phyloP scores from a whole-genome alignment of 2,113 vertebrate species.

The Eurystomus gularis region DNA sequence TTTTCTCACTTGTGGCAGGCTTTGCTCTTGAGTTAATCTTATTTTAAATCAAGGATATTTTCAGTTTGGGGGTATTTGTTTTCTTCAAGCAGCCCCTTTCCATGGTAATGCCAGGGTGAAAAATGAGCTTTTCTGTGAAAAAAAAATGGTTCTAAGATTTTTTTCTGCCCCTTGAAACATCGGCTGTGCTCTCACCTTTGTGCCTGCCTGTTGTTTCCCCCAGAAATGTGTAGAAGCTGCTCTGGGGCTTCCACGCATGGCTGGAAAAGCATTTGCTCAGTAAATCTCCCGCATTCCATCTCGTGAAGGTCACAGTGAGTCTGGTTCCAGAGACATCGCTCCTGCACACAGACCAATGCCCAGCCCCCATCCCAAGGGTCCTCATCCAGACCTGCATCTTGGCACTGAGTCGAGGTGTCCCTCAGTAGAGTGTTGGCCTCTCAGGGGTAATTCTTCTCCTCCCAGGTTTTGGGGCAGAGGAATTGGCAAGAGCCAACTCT shows the following conservation, averaged over 20 bases:
- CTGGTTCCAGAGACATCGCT: background rate
- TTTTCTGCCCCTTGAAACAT: background rate
- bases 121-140: background rate
- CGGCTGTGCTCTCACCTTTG: background rate
- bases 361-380: background rate
- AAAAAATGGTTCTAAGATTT: background rate
- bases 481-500: accelerated
- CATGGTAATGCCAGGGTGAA: background rate
- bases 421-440: background rate
- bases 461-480: background rate
- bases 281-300: background rate
- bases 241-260: background rate
- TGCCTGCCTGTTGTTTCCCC: background rate
- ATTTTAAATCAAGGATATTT: background rate
- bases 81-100: background rate
- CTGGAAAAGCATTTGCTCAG: background rate
- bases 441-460: background rate
- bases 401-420: accelerated
- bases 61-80: accelerated
- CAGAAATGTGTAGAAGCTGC: background rate
- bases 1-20: background rate
- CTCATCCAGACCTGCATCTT: background rate
- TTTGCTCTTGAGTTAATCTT: background rate
- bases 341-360: accelerated
- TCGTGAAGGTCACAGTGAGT: background rate